Evolutionary conservation across 2,113 vertebrate species (phyloP).

Genomic region (Elaphurus davidianus): DNA sequence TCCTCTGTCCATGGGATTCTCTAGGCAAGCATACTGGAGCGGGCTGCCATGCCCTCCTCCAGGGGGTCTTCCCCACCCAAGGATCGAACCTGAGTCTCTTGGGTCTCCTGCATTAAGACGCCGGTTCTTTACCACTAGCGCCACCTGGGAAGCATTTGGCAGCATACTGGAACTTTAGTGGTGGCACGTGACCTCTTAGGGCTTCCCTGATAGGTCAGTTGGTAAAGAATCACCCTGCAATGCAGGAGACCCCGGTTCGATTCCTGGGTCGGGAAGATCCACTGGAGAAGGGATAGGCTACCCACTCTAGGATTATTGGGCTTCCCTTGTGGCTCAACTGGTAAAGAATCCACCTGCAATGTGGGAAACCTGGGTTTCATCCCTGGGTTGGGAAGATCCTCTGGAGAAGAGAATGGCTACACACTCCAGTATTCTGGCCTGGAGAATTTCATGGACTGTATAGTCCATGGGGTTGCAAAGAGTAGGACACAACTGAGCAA

Average conservation of each 20-base stretch:
- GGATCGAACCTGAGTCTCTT: neutral
- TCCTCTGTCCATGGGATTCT: neutral
- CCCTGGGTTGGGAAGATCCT: neutral
- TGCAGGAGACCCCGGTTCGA: rapidly evolving
- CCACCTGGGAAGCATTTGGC: neutral
- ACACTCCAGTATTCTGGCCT: neutral
- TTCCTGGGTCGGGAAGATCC: neutral
- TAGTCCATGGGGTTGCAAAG: neutral
- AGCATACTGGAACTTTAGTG: neutral
- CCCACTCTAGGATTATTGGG: neutral
- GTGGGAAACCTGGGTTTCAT: neutral
- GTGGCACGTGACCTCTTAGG: neutral
- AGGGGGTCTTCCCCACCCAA: neutral
- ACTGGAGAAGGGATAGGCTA: neutral
- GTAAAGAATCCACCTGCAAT: neutral
- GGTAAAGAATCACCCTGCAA: neutral
- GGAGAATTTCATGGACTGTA: neutral
- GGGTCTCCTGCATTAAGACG: neutral
- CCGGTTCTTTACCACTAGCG: neutral
- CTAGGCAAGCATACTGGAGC: neutral
- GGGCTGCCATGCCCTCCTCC: neutral
- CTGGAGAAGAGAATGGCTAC: neutral
- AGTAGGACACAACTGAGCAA: neutral
- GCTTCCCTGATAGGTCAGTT: neutral
- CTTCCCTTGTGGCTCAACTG: neutral